These are phyloP conservation scores for Pantherophis vulpinus DNA, from an alignment of 2,797 vertebrate species.

Conservation along the genomic window DNA sequence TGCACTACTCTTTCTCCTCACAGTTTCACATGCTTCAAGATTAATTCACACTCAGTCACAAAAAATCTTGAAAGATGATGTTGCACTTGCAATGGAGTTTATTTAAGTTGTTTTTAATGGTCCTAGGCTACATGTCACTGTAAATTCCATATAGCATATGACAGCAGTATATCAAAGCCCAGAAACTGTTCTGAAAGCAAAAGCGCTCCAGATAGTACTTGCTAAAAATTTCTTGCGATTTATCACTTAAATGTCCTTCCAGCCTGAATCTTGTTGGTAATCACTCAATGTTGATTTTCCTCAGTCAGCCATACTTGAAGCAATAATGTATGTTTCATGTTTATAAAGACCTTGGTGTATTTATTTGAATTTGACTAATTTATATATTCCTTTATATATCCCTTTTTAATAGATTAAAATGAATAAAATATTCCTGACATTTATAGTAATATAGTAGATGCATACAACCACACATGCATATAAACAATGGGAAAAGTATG, in stretches of 20 bases:
- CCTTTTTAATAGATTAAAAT: background rate
- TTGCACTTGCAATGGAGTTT: background rate
- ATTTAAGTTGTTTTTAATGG: background rate
- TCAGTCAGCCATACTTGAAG: background rate
- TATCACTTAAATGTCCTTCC: background rate
- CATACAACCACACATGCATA: background rate
- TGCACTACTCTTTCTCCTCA: background rate
- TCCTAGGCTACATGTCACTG: background rate
- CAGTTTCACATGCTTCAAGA: background rate
- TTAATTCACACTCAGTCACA: background rate
- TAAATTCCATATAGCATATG: background rate
- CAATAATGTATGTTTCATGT: background rate
- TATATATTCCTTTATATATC: background rate
- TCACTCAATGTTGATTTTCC: background rate
- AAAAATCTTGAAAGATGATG: background rate
- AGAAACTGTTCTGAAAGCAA: background rate
- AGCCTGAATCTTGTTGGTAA: background rate
- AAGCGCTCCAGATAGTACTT: background rate
- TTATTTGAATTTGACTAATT: background rate
- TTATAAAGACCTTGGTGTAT: background rate
- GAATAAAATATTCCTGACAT: background rate
- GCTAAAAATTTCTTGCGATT: background rate
- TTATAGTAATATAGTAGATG: background rate
- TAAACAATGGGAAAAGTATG: background rate
- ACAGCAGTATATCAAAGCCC: background rate